Evolutionary conservation across 1,140 invertebrate genomes (phyloP).

Genomic region (Pachypsylla venusta): DNA sequence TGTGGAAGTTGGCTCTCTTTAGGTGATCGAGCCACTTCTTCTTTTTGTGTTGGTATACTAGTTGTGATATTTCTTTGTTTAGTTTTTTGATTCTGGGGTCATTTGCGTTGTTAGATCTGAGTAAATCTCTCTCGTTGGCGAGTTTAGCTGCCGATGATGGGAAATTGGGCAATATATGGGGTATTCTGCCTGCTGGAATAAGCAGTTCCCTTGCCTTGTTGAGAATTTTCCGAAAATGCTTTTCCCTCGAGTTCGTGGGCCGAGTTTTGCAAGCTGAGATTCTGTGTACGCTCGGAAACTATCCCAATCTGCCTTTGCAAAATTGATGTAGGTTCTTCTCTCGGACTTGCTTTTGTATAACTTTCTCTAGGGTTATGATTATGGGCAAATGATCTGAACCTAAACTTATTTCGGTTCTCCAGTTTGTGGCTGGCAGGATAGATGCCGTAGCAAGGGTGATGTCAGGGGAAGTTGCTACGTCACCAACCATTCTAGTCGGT

Average conservation of each 20-base stretch:
- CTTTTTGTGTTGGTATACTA: slow-evolving; percentile 1
- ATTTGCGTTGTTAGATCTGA: not conserved
- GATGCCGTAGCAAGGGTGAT: slow-evolving; percentile 6
- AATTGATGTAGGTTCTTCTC: slow-evolving; percentile 10
- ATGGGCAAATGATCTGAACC: slow-evolving; percentile 10
- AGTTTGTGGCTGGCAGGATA: not conserved
- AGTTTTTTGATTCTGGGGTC: slow-evolving; percentile 2
- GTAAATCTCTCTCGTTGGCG: not conserved
- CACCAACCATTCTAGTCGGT: not conserved
- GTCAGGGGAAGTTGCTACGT: not conserved
- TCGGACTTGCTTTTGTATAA: not conserved
- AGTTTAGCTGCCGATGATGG: not conserved
- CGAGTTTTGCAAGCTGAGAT: not conserved
- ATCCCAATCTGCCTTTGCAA: slow-evolving; percentile 7
- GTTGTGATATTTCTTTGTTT: not conserved
- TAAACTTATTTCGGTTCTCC: slow-evolving; percentile 5
- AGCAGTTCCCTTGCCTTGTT: not conserved
- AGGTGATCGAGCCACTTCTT: slow-evolving; percentile 4
- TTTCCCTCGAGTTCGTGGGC: not conserved
- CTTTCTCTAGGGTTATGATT: not conserved
- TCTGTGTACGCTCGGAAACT: not conserved
- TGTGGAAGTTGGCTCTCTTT: not conserved
- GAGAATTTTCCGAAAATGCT: not conserved
- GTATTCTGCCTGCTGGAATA: slow-evolving; percentile 9
- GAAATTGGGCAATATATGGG: slow-evolving; percentile 1